A percentile compares a stretch with the other conserved stretches of the same genome.
phyloP scores from a whole-genome alignment of 2,113 vertebrate genomes.

The Hydrolagus affinis region DNA sequence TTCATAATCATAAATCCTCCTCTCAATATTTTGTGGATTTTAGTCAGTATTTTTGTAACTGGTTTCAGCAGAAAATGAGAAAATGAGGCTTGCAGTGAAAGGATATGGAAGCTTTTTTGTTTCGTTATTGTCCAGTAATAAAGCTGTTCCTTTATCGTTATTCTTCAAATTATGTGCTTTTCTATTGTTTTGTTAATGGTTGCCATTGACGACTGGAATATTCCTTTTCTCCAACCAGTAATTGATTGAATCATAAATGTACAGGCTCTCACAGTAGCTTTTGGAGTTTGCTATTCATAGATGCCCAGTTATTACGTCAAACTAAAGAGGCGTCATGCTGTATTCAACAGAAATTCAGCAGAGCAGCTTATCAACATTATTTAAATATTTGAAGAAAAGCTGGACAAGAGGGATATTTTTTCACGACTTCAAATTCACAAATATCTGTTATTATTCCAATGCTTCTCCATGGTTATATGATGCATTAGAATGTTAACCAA shows the following conservation, averaged over 20 bases:
- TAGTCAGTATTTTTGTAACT: background rate
- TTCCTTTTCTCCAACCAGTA: background rate
- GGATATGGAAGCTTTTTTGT: background rate
- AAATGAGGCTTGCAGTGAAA: background rate
- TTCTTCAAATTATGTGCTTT: background rate
- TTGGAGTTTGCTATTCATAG: background rate
- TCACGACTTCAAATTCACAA: no score
- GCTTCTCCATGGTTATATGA: background rate
- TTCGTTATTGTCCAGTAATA: no score
- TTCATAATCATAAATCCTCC: no score
- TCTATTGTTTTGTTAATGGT: background rate
- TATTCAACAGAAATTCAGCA: background rate
- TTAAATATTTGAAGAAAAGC: background rate
- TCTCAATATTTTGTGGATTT: no score
- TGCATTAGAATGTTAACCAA: background rate
- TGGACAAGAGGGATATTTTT: no score
- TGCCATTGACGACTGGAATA: conserved; percentile 6
- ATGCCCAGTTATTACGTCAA: background rate
- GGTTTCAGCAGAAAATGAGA: background rate
- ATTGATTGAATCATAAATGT: background rate
- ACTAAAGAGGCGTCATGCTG: no score
- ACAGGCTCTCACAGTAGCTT: background rate
- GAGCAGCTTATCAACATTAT: background rate
- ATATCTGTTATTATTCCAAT: background rate
- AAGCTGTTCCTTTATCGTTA: background rate